Conservation (phyloP, 2,888 invertebrate species). For the Drosophila aldrichi region DNA sequence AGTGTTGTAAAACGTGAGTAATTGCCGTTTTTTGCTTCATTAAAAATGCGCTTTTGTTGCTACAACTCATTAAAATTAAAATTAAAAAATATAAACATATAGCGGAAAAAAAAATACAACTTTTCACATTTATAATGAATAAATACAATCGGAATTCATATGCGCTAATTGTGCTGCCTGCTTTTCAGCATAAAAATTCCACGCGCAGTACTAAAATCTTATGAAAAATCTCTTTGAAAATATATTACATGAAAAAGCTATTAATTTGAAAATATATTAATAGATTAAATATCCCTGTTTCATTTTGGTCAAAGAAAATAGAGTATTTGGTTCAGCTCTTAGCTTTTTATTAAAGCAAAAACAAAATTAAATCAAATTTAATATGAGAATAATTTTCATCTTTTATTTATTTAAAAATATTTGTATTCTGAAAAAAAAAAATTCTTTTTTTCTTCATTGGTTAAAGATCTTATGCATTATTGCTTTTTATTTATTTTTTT, state of each 20-base stretch:
- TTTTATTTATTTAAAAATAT: too few species aligned
- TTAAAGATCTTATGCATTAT: too few species aligned
- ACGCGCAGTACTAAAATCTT: background rate
- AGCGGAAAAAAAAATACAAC: slow-evolving; percentile 15
- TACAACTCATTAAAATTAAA: slow-evolving; percentile 63
- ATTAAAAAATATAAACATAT: background rate
- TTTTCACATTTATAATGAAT: slow-evolving; percentile 13
- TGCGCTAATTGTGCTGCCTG: slow-evolving; percentile 20
- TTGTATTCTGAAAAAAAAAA: too few species aligned
- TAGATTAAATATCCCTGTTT: background rate
- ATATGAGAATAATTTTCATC: too few species aligned
- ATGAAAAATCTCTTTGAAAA: background rate
- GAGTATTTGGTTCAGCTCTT: too few species aligned
- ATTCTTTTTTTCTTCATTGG: too few species aligned
- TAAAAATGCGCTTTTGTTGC: slow-evolving; percentile 59
- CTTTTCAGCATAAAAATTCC: background rate
- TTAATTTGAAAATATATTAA: background rate
- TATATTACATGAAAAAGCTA: background rate
- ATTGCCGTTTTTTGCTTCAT: slow-evolving; percentile 79
- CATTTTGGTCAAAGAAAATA: background rate
- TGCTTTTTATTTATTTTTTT: too few species aligned
- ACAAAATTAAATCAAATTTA: too few species aligned
- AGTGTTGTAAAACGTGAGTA: slow-evolving; percentile 68
- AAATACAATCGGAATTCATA: slow-evolving; percentile 14
- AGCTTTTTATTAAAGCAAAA: too few species aligned